Percentiles rank a stretch among this genome's conserved stretches.
Evolutionary conservation across 2,797 vertebrate genomes (phyloP).

Genomic region (Rhadinocentrus ornatus): DNA sequence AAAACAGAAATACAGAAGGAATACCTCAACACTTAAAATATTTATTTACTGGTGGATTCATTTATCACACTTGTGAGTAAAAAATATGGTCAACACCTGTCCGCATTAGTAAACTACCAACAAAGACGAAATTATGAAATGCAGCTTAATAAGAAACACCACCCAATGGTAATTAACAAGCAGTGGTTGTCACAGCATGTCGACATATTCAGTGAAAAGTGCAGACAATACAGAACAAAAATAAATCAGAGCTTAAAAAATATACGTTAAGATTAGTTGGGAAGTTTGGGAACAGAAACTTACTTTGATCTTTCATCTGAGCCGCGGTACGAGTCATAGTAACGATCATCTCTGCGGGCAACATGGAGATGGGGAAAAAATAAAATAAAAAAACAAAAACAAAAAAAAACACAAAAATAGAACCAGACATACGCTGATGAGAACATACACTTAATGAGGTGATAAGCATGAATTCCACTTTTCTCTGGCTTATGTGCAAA

Average conservation of each 20-base stretch:
- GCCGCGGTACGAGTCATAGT: constrained; percentile 87
- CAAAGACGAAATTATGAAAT: constrained; percentile 28
- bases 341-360: constrained; percentile 85
- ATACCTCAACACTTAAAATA: constrained; percentile 55
- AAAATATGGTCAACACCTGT: constrained; percentile 19
- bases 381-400: constrained; percentile 15
- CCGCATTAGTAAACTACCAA: constrained; percentile 10
- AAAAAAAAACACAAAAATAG: constrained; percentile 63
- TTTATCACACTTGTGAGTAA: constrained; percentile 1
- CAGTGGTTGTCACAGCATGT: constrained; percentile 1
- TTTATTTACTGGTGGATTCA: constrained; percentile 13
- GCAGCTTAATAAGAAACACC: constrained; percentile 7
- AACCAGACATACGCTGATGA: constrained; percentile 69
- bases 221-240: constrained; percentile 12
- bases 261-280: constrained; percentile 44
- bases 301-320: constrained; percentile 86
- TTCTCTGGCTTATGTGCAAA: constrained; percentile 36
- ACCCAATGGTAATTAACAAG: constrained; percentile 17
- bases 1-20: constrained; percentile 24
- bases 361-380: constrained; percentile 65
- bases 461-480: constrained; percentile 49
- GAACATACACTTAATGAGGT: constrained; percentile 67
- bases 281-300: constrained; percentile 68
- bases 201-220: neutral
- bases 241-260: constrained; percentile 42